Percentiles rank a stretch among this genome's conserved stretches.
phyloP scores from a whole-genome alignment of 2,888 invertebrate species.

The Julus scanicus region DNA sequence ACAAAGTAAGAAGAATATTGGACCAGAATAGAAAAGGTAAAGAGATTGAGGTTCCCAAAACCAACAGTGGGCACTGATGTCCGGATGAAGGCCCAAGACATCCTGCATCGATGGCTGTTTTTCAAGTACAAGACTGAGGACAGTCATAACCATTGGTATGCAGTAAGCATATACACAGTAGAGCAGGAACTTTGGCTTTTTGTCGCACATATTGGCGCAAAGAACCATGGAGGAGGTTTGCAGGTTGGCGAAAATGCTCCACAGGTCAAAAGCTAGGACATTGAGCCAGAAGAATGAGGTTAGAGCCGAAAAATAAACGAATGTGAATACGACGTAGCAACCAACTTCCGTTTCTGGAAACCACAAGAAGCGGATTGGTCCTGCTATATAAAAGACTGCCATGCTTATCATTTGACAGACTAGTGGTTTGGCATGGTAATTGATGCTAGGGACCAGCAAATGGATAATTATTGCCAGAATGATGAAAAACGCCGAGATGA shows the following conservation, averaged over 20 bases:
- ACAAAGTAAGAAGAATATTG: slow-evolving; percentile 47
- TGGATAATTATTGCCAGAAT: slow-evolving; percentile 53
- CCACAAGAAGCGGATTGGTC: slow-evolving; percentile 46
- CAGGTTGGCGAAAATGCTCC: slow-evolving; percentile 67
- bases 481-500: slow-evolving; percentile 51
- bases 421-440: slow-evolving; percentile 56
- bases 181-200: not conserved
- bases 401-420: slow-evolving; percentile 56
- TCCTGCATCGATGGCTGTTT: slow-evolving; percentile 42
- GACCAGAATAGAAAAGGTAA: slow-evolving; percentile 35
- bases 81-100: slow-evolving; percentile 40
- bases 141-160: slow-evolving; percentile 38
- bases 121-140: slow-evolving; percentile 41
- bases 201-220: slow-evolving; percentile 29
- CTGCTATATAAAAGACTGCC: slow-evolving; percentile 51
- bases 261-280: slow-evolving; percentile 94
- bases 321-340: slow-evolving; percentile 64
- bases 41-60: slow-evolving; percentile 24
- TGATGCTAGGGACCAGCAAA: slow-evolving; percentile 54
- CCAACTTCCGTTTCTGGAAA: not conserved
- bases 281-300: slow-evolving; percentile 94
- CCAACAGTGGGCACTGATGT: slow-evolving; percentile 44
- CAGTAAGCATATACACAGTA: slow-evolving; percentile 47
- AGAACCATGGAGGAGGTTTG: slow-evolving; percentile 47
- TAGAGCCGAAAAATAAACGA: slow-evolving; percentile 88